Percentiles rank a stretch among this genome's conserved stretches.
These are phyloP conservation scores for Acleris holmiana DNA, from an alignment of 2,888 invertebrate genomes.

Conservation along the genomic window DNA sequence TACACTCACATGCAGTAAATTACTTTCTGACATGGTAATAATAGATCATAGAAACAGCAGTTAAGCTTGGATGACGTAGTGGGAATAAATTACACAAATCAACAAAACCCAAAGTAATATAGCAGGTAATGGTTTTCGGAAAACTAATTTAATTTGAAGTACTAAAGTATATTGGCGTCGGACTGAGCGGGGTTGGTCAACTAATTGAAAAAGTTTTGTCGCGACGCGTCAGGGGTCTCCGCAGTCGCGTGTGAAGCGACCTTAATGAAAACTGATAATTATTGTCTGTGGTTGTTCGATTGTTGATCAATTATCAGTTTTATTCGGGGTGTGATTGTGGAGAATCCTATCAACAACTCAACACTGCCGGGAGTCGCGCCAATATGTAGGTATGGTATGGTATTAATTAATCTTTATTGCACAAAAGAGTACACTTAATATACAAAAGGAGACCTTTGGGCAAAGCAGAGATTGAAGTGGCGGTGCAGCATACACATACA, in stretches of 20 bases:
- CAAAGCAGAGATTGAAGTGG: too few relatives aligned
- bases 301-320: slow-evolving; percentile 5
- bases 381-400: too few relatives aligned
- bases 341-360: too few relatives aligned
- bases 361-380: too few relatives aligned
- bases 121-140: slow-evolving; percentile 41
- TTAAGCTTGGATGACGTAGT: neutral
- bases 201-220: slow-evolving; percentile 79
- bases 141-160: slow-evolving; percentile 75
- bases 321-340: too few relatives aligned
- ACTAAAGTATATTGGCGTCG: slow-evolving; percentile 55
- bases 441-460: too few relatives aligned
- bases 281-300: slow-evolving; percentile 13
- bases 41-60: slow-evolving; percentile 14
- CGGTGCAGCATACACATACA: too few relatives aligned
- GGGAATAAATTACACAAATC: neutral
- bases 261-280: slow-evolving; percentile 37
- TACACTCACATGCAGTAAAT: slow-evolving; percentile 32
- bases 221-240: slow-evolving; percentile 42
- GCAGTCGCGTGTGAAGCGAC: slow-evolving; percentile 17
- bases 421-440: too few relatives aligned
- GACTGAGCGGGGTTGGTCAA: slow-evolving; percentile 53
- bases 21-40: slow-evolving; percentile 27
- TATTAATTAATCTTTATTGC: too few relatives aligned
- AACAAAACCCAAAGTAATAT: slow-evolving; percentile 10